Evolutionary conservation across 2,113 vertebrate genomes (phyloP), one percentile per base, ranked within the genome.

Genomic region (Trematomus loennbergii): DNA sequence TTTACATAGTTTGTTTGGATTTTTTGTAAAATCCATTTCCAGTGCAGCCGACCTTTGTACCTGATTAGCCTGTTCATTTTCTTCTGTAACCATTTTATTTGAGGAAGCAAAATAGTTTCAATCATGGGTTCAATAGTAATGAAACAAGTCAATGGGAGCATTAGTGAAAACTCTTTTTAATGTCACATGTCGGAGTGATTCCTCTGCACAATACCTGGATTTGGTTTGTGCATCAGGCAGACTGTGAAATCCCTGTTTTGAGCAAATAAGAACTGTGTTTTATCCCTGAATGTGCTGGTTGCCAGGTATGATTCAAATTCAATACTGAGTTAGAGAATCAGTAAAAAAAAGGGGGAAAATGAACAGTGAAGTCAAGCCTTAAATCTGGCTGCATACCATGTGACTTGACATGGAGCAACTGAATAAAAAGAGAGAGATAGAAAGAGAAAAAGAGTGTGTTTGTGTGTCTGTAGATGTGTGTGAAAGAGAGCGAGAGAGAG

Each of bases 341-440:
- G 64, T 57, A 67, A 45, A 52, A 65, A 79, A 67, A 68, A 72
- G 17, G n/a, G 18, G 62, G 45, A 45, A 49, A 72, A 68, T 84
- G 84, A 83, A 83, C 72, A 72, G 88, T 88, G 90, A 92, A 93
- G 89, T 93, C 88, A 90, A 92, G 88, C 91, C 80, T 93, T 93
- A 93, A 91, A 92, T 93, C 88, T 92, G 85, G 86, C 87, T 89
- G 79, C 82, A 87, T 81, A 92, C 88, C 91, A 94, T 90, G 89
- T 91, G 93, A 93, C 89, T 85, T 87, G 87, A 91, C 87, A 91
- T 70, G 63, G 81, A 88, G 88, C 65, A 82, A 89, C 49, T 71
- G 63, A 92, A 84, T 84, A 84, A 91, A 78, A 87, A 72, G 49
- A 55, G 20, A 53, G 48, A 57, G 25, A 82, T 52, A 83, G 60